Evolutionary conservation across 2,888 invertebrate species (phyloP).

Genomic region (Amphipoea lucens): DNA sequence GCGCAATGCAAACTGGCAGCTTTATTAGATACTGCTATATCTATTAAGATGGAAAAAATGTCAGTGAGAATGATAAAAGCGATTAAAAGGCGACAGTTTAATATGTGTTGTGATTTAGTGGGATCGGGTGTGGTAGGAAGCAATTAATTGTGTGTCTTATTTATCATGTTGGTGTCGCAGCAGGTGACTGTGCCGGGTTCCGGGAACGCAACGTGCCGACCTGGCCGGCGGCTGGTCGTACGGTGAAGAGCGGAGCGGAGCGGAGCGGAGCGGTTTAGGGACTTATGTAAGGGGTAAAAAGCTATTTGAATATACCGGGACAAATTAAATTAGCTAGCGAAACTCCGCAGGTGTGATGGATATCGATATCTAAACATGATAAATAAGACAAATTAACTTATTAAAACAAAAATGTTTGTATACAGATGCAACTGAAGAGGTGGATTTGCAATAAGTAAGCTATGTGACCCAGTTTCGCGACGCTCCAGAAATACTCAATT

Average conservation of each 20-base stretch:
- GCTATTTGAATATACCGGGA: background rate
- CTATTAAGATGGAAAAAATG: conserved; percentile 69
- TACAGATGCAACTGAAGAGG: background rate
- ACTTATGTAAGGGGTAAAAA: conserved; percentile 5
- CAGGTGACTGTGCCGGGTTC: conserved; percentile 84
- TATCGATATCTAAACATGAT: no score
- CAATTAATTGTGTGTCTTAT: conserved; percentile 88
- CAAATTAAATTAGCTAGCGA: no score
- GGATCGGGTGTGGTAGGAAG: conserved; percentile 83
- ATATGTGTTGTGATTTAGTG: conserved; percentile 83
- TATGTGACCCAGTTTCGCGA: conserved; percentile 1
- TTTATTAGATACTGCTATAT: conserved; percentile 72
- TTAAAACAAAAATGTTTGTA: no score
- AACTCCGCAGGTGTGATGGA: no score
- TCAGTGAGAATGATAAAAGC: conserved; percentile 75
- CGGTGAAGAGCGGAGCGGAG: conserved; percentile 62
- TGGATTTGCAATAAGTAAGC: background rate
- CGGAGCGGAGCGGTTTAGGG: conserved; percentile 63
- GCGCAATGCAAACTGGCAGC: conserved; percentile 80
- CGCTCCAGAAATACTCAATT: background rate
- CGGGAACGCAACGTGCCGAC: conserved; percentile 70
- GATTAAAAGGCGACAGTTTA: conserved; percentile 82
- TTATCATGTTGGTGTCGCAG: conserved; percentile 85
- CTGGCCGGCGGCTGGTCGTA: conserved; percentile 27
- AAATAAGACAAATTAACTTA: no score